These are phyloP conservation scores for Odontamblyopus rebecca DNA, from an alignment of 2,797 vertebrate species.

Conservation along the genomic window DNA sequence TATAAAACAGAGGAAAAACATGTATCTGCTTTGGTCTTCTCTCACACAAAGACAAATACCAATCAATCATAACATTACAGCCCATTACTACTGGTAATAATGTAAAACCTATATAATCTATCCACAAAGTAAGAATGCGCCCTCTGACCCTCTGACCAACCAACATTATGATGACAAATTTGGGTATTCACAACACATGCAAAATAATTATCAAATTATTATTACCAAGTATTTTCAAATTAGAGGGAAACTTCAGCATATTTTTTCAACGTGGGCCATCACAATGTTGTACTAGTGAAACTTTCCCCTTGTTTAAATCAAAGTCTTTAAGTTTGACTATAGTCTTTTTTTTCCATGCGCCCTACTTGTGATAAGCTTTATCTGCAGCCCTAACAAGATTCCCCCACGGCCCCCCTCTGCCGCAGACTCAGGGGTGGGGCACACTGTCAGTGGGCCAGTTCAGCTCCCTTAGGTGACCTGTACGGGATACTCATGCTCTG, in stretches of 20 bases:
- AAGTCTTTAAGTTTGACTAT: slow-evolving; percentile 57
- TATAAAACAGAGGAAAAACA: neutral
- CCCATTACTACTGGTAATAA: too few species aligned
- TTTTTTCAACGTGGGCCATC: too few species aligned
- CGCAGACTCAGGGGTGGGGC: slow-evolving; percentile 28
- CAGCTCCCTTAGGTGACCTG: slow-evolving; percentile 58
- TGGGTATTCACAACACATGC: neutral
- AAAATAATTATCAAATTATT: neutral
- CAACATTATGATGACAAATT: neutral
- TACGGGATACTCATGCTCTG: slow-evolving; percentile 56
- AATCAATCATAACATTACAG: too few species aligned
- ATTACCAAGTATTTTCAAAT: neutral
- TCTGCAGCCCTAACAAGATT: slow-evolving; percentile 66
- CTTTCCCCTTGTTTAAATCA: slow-evolving; percentile 27
- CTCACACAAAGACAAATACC: too few species aligned
- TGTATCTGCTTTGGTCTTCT: too few species aligned
- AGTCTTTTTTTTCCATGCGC: slow-evolving; percentile 52
- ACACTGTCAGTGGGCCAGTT: slow-evolving; percentile 33
- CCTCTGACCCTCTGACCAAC: neutral
- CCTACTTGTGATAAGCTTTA: slow-evolving; percentile 71
- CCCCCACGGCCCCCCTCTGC: slow-evolving; percentile 50
- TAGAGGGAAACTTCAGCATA: neutral
- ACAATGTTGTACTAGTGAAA: slow-evolving; percentile 25
- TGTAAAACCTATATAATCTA: too few species aligned
- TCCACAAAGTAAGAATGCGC: neutral